A percentile compares a stretch with the other conserved stretches of the same genome.
Evolutionary conservation across 2,113 vertebrate genomes (phyloP).

Genomic region (Cercopithecus mona): DNA sequence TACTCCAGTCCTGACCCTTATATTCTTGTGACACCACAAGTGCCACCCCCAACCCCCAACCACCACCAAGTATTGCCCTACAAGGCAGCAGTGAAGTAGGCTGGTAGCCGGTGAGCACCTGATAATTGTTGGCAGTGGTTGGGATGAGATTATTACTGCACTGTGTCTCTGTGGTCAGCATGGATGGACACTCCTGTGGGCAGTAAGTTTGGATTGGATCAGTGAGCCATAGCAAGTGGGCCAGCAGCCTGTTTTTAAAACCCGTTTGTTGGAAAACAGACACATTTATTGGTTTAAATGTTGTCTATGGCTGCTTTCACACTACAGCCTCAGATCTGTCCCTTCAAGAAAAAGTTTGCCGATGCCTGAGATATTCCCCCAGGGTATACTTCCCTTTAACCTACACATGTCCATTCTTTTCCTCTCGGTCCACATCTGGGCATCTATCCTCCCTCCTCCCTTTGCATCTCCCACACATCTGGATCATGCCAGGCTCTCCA

Average conservation of each 20-base stretch:
- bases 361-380: background rate
- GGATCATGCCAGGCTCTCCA: too few relatives aligned
- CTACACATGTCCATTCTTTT: background rate
- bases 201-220: background rate
- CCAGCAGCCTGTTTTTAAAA: background rate
- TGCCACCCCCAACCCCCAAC: rapidly evolving
- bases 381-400: background rate
- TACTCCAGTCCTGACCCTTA: background rate
- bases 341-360: constrained; percentile 2
- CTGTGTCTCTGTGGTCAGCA: background rate
- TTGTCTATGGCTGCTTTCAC: background rate
- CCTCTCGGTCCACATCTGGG: background rate
- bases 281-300: background rate
- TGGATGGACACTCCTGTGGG: background rate
- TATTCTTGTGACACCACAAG: background rate
- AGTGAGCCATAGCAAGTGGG: background rate
- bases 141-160: background rate
- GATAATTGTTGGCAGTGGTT: background rate
- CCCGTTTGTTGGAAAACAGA: background rate
- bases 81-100: background rate
- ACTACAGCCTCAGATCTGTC: background rate
- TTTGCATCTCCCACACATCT: background rate
- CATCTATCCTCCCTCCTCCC: background rate
- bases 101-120: background rate
- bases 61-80: background rate